These are phyloP conservation scores for Melopsittacus undulatus DNA, from an alignment of 2,797 vertebrate species.

Conservation along the genomic window DNA sequence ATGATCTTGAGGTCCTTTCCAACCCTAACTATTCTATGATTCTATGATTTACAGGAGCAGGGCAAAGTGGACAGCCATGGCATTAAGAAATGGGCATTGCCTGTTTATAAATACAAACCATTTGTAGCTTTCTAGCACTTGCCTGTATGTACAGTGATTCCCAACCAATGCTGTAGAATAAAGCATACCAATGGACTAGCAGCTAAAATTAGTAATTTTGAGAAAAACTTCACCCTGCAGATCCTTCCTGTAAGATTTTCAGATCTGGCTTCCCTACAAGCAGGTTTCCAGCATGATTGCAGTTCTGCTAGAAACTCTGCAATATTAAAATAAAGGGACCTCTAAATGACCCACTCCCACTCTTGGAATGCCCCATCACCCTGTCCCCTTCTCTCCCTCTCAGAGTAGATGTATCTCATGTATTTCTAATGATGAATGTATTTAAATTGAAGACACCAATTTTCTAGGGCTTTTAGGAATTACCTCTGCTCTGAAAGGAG, in stretches of 20 bases:
- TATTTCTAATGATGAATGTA: constrained; percentile 11
- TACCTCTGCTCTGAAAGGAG: not conserved
- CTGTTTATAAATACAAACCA: not conserved
- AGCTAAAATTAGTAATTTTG: not conserved
- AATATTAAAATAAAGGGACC: not conserved
- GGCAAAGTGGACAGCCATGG: not conserved
- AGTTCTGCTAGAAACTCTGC: not conserved
- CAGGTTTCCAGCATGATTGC: not conserved
- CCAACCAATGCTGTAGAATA: not conserved
- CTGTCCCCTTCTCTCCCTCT: not conserved
- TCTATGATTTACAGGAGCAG: not conserved
- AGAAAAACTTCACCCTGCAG: not conserved
- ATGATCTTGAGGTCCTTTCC: too few relatives aligned
- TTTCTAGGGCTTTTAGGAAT: not conserved
- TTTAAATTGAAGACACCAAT: not conserved
- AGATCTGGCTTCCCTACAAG: not conserved
- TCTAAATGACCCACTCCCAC: not conserved
- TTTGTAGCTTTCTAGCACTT: not conserved
- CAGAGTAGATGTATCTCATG: not conserved
- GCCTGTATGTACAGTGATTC: not conserved
- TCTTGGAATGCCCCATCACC: not conserved
- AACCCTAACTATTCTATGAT: too few relatives aligned
- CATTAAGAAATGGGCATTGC: not conserved
- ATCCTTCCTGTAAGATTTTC: not conserved
- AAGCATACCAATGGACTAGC: not conserved